Evolutionary conservation across 2,113 vertebrate genomes (phyloP), one percentile per base, ranked within the genome.

Genomic region (Rhynchopsitta pachyrhyncha): DNA sequence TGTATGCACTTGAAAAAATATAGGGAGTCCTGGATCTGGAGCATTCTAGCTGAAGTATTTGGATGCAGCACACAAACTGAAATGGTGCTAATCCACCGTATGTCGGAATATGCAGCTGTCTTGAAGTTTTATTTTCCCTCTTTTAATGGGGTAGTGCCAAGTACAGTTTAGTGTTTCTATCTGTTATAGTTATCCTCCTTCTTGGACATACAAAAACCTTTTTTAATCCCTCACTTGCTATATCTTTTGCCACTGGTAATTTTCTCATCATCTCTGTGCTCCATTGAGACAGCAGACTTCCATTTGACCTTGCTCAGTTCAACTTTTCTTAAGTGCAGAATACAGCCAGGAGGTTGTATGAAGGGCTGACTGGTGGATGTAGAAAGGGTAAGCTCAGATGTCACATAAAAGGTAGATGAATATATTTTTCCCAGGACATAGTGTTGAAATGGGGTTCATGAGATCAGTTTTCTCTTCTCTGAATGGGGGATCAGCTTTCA

Each of bases 1-100:
- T 17, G 9, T 29, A 84, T 92, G 85, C 95, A 85, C 69, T 96
- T 22, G 28, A 79, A 95, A 95, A 97, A 95, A 83, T 37, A 92
- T 3, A 93, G 37, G 46, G 8, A 80, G 52, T 31, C 42, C 57
- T 92, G n/a, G 23, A 95, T 84, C 59, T 89, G 47, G 8, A 68
- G 68, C 5, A 7, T 42, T 66, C 62, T 29, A 80, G 37, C 50
- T 76, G 7, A 90, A 86, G 55, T 78, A 94, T 85, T 10, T 91
- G 91, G 66, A 94, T 77, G 80, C 25, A 62, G 52, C 70, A 59
- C 23, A 50, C 60, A 86, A 76, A 70, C 14, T 22, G 55, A 25
- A 57, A 80, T 16, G 68, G 62, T 41, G 77, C 42, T 94, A 81
- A 69, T 68, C 73, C 49, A 57, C 44, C 13, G 7, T 28, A 71